phyloP scores from a whole-genome alignment of 2,888 invertebrate species.

The Allygus modestus region DNA sequence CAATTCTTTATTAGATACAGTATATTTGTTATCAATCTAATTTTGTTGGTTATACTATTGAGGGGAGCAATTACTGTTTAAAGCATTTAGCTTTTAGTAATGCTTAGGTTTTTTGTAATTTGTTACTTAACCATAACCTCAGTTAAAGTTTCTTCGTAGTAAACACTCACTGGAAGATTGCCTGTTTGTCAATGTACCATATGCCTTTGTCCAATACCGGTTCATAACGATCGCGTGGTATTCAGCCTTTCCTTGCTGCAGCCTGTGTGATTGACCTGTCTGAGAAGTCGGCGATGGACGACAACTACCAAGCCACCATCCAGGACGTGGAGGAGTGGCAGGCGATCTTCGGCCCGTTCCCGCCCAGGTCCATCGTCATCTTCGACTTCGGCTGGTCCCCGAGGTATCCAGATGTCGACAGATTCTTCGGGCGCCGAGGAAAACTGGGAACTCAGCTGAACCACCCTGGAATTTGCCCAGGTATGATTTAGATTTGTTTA shows the following conservation, averaged over 20 bases:
- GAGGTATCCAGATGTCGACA: constrained; percentile 28
- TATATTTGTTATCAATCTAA: too few relatives aligned
- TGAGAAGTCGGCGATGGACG: constrained; percentile 34
- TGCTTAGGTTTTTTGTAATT: too few relatives aligned
- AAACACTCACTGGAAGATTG: too few relatives aligned
- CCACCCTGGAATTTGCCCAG: constrained; percentile 38
- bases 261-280: constrained; percentile 39
- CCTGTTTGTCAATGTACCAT: too few relatives aligned
- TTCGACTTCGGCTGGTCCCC: constrained; percentile 44
- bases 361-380: constrained; percentile 26
- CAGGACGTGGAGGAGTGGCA: constrained; percentile 40
- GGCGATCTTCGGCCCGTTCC: constrained; percentile 23
- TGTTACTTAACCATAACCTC: too few relatives aligned
- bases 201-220: constrained; percentile 8
- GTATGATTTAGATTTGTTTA: neutral
- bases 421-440: constrained; percentile 28
- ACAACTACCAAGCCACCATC: constrained; percentile 39
- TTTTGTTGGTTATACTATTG: too few relatives aligned
- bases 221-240: constrained; percentile 7
- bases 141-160: too few relatives aligned
- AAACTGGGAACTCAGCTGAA: constrained; percentile 31
- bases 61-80: too few relatives aligned
- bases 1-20: too few relatives aligned
- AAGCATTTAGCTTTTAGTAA: too few relatives aligned
- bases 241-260: constrained; percentile 32